phyloP scores from a whole-genome alignment of 2,113 vertebrate species.

The Holacanthus passer region DNA sequence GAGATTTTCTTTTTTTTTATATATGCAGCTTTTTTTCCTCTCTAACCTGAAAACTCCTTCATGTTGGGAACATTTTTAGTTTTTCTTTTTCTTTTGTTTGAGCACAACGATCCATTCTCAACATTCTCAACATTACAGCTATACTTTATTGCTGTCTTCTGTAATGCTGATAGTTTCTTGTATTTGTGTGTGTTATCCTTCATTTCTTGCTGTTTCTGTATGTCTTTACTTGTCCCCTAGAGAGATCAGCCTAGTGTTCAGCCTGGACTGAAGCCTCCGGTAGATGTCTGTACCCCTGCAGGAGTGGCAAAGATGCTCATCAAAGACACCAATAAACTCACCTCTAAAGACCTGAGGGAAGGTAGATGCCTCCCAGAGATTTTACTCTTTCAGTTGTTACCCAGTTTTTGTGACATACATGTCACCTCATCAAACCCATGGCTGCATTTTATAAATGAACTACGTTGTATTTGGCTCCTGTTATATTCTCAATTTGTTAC shows the following conservation, averaged over 20 bases:
- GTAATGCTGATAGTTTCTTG: neutral
- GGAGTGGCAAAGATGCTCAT: conserved; percentile 91
- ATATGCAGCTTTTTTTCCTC: neutral
- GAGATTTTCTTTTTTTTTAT: neutral
- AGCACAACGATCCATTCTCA: neutral
- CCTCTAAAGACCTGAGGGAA: conserved; percentile 85
- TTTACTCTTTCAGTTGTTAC: neutral
- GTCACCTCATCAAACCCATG: neutral
- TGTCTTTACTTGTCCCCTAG: conserved; percentile 18
- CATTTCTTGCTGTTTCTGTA: neutral
- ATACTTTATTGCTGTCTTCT: neutral
- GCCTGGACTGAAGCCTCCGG: conserved; percentile 77
- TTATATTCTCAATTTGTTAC: neutral
- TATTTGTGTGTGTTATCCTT: neutral
- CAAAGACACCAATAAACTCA: conserved; percentile 87
- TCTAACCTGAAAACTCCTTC: neutral
- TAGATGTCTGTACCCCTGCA: conserved; percentile 86
- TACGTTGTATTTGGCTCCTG: neutral
- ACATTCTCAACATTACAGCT: neutral
- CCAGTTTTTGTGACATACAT: neutral
- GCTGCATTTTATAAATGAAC: neutral
- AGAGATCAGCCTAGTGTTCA: conserved; percentile 74
- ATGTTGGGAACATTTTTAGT: neutral
- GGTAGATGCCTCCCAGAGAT: conserved; percentile 78
- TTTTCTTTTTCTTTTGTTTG: neutral